Base-by-base conservation (phyloP, 2,888 invertebrate species). In the Itoplectis maculator region DNA sequence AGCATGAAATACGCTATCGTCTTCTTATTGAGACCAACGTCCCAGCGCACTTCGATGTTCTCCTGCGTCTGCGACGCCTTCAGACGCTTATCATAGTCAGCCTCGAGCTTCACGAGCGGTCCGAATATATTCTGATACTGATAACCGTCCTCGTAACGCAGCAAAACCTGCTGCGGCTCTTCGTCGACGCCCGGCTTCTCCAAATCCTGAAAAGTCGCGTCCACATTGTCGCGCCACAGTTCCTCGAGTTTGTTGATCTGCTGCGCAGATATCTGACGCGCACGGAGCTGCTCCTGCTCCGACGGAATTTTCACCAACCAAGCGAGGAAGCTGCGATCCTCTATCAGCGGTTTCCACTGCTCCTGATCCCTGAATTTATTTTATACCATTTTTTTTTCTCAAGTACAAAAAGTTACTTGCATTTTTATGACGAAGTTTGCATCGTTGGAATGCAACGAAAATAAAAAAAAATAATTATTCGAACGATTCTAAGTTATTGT, bases 11-110 rank as follows among this genome's bases (percentile, higher is more conserved):
- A 99, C 0, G 99, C 99, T 76, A 99, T 98, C 0, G 97, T 97
- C 92, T 99, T 99, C 93, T 99, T 99, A 92, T 99, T 99, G 29
- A 99, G 94, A 0, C 99, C 99, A 9, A 99, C 97, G 90, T 99
- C 99, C 99, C 99, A 99, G 72, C 99, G 96, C 0, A 99, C 99
- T 90, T 98, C 98, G 81, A 99, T 98, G 88, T 99, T 99, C 89
- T 99, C 99, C 92, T 99, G 99, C 0, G 99, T 99, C 93, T 99
- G 99, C 0, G 98, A 98, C 93, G 99, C 99, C 92, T 99, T 99
- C 75, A 99, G 94, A 83, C 98, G 96, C 92, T 98, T 98, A 93
- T 99, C 99, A 91, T 99, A 99, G 89, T 99, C 99, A 0, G 99
- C 99, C 94, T 99, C 99, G 49, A 99, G 94, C 91, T 98, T 98